Base-by-base conservation (phyloP, 2,797 vertebrate species). In the Lophius americanus region DNA sequence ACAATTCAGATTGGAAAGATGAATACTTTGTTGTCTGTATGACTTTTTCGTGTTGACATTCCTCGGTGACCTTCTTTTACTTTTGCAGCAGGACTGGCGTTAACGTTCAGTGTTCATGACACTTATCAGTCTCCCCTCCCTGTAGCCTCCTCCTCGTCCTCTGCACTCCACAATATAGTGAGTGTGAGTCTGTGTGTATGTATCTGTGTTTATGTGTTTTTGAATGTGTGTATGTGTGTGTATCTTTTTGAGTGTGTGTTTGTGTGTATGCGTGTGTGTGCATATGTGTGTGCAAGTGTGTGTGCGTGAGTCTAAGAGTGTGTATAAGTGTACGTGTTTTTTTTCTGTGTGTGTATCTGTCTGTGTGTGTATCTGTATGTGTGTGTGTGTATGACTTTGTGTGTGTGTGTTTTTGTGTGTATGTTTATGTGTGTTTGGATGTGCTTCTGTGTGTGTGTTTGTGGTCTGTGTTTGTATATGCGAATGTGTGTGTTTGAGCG, bases 31-130 rank as follows among this genome's bases (percentile, higher is more conserved):
- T 56, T 37, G 9, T 65, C 38, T 12, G 7, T 68, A 51, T 65
- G 37, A 58, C 67, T 73, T 75, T 52, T 50, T 59, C 43, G 9
- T 59, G 35, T 44, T 47, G 0, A 49, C 14, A 51, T 57, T 75
- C 49, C 59, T 47, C 73, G 64, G 37, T 49, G 65, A 76, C 59
- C 63, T 59, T 68, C 65, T 83, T 71, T 78, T 73, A 70, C 68
- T 64, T 57, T 65, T 70, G 50, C 49, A 54, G 72, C 76, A 79
- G 64, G 79, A 75, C 57, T 76, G 60, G 63, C 60, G 73, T 82
- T 88, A 83, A 90, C 54, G 81, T 65, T 88, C 70, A 88, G 63
- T 55, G 51, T 51, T 79, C 82, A 63, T 88, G 90, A 89, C 88
- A 89, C 79, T 79, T 85, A 71, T 82, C 83, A 80, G 70, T 85